Percentiles rank a stretch among this genome's conserved stretches.
Evolutionary conservation across 2,797 vertebrate genomes (phyloP).

Genomic region (Rhodeus uyekii): DNA sequence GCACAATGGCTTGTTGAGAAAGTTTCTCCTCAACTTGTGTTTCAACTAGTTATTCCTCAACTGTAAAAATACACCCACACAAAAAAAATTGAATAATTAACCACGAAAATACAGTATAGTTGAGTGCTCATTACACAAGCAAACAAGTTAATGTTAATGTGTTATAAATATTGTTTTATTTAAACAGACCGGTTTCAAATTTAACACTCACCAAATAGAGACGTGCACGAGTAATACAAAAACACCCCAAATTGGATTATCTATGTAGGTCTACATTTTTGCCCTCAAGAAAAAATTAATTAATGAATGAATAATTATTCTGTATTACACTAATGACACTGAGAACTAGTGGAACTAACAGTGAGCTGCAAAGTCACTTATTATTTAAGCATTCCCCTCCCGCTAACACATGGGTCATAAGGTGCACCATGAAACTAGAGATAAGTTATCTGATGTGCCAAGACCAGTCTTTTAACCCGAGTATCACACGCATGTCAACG

Average conservation of each 20-base stretch:
- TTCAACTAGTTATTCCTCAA: constrained; percentile 7
- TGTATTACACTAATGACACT: neutral
- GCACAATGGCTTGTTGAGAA: neutral
- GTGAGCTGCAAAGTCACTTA: neutral
- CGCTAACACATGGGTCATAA: neutral
- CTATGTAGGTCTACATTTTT: neutral
- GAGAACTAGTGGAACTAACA: neutral
- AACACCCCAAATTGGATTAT: too few species aligned
- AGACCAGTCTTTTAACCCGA: constrained; percentile 5
- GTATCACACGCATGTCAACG: constrained; percentile 11
- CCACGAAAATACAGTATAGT: neutral
- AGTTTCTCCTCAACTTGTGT: neutral
- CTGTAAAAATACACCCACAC: neutral
- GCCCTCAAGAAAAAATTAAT: too few species aligned
- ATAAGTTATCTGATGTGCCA: constrained; percentile 22
- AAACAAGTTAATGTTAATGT: neutral
- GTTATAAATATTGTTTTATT: neutral
- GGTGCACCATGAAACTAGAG: constrained; percentile 19
- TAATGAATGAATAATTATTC: too few species aligned
- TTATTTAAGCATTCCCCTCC: neutral
- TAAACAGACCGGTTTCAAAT: neutral
- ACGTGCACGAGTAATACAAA: neutral
- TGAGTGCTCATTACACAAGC: neutral
- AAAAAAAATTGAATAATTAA: neutral
- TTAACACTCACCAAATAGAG: neutral